Conservation (phyloP, 2,113 vertebrate species). For the Tinamus guttatus region DNA sequence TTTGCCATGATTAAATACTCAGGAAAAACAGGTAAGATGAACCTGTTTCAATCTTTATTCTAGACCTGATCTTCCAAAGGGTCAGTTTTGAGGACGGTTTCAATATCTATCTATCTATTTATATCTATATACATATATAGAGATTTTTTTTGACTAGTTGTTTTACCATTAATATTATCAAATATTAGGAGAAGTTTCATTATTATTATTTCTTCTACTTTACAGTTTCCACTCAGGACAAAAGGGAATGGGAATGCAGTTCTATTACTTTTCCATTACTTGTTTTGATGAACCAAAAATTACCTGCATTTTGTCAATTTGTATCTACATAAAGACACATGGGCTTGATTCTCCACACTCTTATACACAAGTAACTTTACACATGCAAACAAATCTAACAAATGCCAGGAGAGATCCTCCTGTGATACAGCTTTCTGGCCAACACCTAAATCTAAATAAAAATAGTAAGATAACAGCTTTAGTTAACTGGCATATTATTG, state of each 20-base stretch:
- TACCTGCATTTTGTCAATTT: not conserved
- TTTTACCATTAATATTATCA: not conserved
- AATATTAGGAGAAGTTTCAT: not conserved
- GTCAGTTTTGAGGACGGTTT: not conserved
- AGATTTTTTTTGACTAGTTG: not conserved
- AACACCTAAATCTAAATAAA: too few species aligned
- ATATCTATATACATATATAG: too few species aligned
- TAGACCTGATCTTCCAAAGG: not conserved
- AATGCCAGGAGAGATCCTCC: not conserved
- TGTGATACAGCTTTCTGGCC: not conserved
- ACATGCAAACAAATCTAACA: not conserved
- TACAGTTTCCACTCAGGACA: not conserved
- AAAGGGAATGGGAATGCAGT: not conserved
- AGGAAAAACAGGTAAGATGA: not conserved
- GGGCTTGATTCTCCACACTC: not conserved
- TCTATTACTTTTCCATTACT: not conserved
- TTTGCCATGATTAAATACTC: not conserved
- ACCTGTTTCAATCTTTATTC: not conserved
- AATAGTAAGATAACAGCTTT: too few species aligned
- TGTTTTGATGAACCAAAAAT: not conserved
- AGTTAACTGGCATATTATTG: not conserved
- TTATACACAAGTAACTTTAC: not conserved
- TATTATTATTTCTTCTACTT: not conserved
- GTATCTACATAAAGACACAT: not conserved
- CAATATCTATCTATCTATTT: not conserved